Evolutionary conservation across 2,797 vertebrate genomes (phyloP).

Genomic region (Rhinogobio ventralis): DNA sequence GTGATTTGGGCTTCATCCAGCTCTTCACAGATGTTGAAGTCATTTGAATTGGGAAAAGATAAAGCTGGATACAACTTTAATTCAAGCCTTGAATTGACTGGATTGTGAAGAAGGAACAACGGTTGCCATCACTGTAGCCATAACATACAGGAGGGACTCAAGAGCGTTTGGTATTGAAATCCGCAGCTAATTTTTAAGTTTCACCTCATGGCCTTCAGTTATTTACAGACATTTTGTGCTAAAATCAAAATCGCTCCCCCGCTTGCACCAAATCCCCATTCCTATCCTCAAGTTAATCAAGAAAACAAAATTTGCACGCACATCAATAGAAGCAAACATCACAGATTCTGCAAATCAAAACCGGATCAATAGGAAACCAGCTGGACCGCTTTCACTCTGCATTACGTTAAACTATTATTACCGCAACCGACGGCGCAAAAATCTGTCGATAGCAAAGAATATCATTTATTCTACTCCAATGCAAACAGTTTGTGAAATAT

Average conservation of each 20-base stretch:
- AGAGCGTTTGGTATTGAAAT: constrained; percentile 61
- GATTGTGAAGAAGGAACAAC: constrained; percentile 15
- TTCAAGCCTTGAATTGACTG: constrained; percentile 1
- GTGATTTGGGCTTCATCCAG: constrained; percentile 60
- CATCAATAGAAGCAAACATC: constrained; percentile 41
- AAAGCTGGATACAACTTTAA: not conserved
- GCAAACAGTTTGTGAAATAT: constrained; percentile 42
- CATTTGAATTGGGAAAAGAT: not conserved
- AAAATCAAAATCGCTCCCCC: constrained; percentile 49
- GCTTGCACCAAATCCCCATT: constrained; percentile 58
- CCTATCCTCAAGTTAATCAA: constrained; percentile 57
- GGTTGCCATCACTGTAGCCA: constrained; percentile 66
- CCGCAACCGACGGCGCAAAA: not conserved
- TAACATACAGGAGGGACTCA: constrained; percentile 46
- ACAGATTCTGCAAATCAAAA: constrained; percentile 62
- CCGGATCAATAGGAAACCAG: constrained; percentile 63
- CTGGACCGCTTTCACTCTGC: constrained; percentile 39
- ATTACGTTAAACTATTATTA: not conserved
- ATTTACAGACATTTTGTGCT: not conserved
- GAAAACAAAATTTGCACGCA: constrained; percentile 54
- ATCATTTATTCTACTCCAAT: not conserved
- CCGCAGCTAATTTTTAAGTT: not conserved
- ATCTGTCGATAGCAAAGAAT: constrained; percentile 5
- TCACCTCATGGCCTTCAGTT: not conserved
- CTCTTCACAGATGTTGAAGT: not conserved